A percentile compares a stretch with the other conserved stretches of the same genome.
phyloP scores from a whole-genome alignment of 2,797 vertebrate genomes.

The Delichon dasypus region DNA sequence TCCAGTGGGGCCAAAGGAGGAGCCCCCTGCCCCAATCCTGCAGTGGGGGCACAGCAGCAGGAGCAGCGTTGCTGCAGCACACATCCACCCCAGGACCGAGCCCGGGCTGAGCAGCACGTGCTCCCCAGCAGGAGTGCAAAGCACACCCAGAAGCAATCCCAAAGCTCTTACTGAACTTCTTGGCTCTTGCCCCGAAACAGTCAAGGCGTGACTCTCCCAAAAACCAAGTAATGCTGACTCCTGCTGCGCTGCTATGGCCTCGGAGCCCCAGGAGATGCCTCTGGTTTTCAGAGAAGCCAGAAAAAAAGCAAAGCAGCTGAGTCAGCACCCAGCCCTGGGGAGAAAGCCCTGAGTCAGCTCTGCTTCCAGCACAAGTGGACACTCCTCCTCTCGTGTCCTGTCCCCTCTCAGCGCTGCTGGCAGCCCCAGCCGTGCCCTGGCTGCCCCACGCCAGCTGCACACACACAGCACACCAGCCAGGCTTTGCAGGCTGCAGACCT shows the following conservation, averaged over 20 bases:
- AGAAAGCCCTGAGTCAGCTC: conserved; percentile 58
- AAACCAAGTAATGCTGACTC: not conserved
- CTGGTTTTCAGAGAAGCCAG: not conserved
- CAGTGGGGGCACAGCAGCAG: not conserved
- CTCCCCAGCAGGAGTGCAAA: not conserved
- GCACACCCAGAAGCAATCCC: not conserved
- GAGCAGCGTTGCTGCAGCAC: not conserved
- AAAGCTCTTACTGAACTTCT: not conserved
- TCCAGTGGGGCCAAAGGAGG: not conserved
- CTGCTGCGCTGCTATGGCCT: not conserved
- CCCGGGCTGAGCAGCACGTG: not conserved
- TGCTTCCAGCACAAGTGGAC: not conserved
- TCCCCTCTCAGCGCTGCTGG: not conserved
- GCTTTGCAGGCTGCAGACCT: not conserved
- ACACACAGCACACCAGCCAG: accelerated
- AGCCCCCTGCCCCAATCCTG: not conserved
- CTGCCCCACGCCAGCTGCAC: not conserved
- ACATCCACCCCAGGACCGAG: not conserved
- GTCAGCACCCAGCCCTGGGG: conserved; percentile 33
- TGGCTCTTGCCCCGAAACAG: not conserved
- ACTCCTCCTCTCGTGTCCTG: not conserved
- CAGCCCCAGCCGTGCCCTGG: not conserved
- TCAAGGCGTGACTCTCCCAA: not conserved
- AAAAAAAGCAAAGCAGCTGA: conserved; percentile 12
- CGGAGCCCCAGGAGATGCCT: conserved; percentile 1